Evolutionary conservation across 2,113 vertebrate genomes (phyloP), one percentile per base, ranked within the genome.

Genomic region (Anarrhichthys ocellatus): DNA sequence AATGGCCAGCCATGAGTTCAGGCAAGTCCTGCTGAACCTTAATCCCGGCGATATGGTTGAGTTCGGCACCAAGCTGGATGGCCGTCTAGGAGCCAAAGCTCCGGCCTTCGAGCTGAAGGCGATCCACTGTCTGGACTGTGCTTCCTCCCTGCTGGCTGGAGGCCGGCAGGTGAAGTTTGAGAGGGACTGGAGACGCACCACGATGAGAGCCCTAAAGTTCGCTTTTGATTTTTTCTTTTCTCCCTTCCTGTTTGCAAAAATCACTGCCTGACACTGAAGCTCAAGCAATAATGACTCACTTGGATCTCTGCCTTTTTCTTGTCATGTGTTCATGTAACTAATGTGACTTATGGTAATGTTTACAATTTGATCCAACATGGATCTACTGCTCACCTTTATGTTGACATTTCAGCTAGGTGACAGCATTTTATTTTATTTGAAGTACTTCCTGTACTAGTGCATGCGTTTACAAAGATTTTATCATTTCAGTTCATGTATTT

Each of bases 181-280:
- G 82, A 96, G 93, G 2, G 96, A 99, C 95, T 99, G 97, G 98
- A 96, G 97, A 77, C 94, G 92, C 65, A 96, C 93, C 0, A 97
- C 96, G 63, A 96, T 97, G 61, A 88, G 77, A 20, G 96, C 97
- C 0, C 58, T 99, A 46, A 97, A 97, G 92, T 99, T 99, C 3
- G 97, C 96, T 27, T 99, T 99, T 82, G 95, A 99, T 92, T 99
- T 99, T 87, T 99, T 99, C 93, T 99, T 99, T 83, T 97, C 96
- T 56, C 98, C 98, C 1, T 97, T 99, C 92, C 92, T 99, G 70
- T 97, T 96, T 1, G 97, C 97, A 18, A 93, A 88, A 59, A 92
- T 95, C 65, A 56, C 32, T 4, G 52, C 82, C 46, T 94, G 75
- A 92, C 11, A 65, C 54, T 6, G 56, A 58, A 73, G 24, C 20